phyloP scores from a whole-genome alignment of 2,113 vertebrate species.

The Equus przewalskii region DNA sequence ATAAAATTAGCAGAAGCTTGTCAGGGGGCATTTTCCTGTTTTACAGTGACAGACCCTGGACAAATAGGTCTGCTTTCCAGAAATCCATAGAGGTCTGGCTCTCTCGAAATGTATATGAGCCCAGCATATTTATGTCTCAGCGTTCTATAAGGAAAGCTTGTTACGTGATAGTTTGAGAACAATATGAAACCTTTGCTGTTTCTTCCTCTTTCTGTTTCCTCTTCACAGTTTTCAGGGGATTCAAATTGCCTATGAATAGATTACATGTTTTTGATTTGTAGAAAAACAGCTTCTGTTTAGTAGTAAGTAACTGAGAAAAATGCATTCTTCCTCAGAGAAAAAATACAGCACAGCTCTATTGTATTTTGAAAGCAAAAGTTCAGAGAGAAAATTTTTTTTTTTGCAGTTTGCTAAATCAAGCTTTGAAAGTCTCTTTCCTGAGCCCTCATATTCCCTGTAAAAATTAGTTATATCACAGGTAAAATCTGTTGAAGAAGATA shows the following conservation, averaged over 20 bases:
- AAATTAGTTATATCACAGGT: neutral
- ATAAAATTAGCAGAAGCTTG: slow-evolving; percentile 90
- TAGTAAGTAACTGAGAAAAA: neutral
- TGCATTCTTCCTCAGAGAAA: neutral
- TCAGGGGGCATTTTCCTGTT: slow-evolving; percentile 88
- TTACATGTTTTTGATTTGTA: slow-evolving; percentile 21
- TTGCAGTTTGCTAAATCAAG: neutral
- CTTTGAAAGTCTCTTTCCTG: neutral
- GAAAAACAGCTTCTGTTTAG: neutral
- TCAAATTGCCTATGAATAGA: neutral
- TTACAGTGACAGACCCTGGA: slow-evolving; percentile 85
- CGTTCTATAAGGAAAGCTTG: neutral
- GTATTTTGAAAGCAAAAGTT: neutral
- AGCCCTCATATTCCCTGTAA: slow-evolving; percentile 33
- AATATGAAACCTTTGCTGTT: neutral
- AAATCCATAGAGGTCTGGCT: slow-evolving; percentile 75
- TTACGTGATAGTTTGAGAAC: neutral
- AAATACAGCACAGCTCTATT: neutral
- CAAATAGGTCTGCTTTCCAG: slow-evolving; percentile 84
- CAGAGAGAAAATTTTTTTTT: neutral
- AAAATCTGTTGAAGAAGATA: neutral
- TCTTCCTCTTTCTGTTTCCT: neutral
- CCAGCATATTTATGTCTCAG: neutral
- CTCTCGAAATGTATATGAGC: slow-evolving; percentile 72
- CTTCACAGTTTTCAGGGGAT: neutral